Evolutionary conservation across 2,113 vertebrate species (phyloP).

Genomic region (Canis aureus): DNA sequence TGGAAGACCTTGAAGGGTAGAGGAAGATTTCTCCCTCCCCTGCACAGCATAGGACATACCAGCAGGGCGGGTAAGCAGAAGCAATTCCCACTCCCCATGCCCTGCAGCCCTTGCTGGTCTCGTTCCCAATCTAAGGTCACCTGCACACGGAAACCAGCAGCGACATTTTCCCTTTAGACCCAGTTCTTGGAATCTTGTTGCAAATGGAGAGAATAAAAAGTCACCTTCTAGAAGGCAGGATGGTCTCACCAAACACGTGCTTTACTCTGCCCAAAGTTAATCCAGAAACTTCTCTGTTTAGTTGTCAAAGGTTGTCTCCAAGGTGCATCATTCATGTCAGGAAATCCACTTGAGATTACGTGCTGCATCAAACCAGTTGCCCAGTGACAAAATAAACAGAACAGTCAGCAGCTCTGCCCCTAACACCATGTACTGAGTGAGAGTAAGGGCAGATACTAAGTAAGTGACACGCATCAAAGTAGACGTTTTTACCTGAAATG

Average conservation of each 20-base stretch:
- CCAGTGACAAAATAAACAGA: slow-evolving; percentile 34
- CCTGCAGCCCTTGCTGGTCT: neutral
- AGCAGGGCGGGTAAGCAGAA: neutral
- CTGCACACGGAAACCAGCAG: neutral
- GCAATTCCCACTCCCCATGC: neutral
- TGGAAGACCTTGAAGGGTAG: neutral
- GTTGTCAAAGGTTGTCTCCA: neutral
- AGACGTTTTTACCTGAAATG: neutral
- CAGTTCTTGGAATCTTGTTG: neutral
- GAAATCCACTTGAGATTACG: neutral
- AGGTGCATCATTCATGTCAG: neutral
- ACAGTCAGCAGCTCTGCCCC: neutral
- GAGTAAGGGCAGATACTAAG: neutral
- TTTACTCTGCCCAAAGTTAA: neutral
- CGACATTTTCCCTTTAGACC: neutral
- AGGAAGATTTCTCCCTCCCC: neutral
- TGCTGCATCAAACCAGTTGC: neutral
- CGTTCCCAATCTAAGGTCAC: neutral
- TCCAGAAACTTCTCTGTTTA: neutral
- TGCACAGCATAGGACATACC: neutral
- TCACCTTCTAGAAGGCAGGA: neutral
- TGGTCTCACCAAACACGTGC: accelerated
- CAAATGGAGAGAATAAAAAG: neutral
- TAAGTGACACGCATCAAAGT: neutral
- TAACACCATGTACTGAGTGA: neutral